A percentile compares a stretch with the other conserved stretches of the same genome.
phyloP scores from a whole-genome alignment of 2,888 invertebrate species.

The Tricholauxania praeusta region DNA sequence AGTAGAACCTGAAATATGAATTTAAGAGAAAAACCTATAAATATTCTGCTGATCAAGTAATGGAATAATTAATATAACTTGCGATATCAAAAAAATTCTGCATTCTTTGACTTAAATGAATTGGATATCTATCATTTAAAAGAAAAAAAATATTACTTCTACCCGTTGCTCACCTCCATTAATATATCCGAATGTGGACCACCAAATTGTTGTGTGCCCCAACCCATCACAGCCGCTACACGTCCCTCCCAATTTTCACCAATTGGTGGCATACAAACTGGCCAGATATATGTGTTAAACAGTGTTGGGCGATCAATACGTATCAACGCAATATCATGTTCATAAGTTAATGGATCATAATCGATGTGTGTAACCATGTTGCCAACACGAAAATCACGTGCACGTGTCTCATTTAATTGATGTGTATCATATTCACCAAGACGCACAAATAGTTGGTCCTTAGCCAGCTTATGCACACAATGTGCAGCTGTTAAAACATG shows the following conservation, averaged over 20 bases:
- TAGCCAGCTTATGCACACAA: slow-evolving; percentile 70
- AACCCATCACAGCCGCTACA: slow-evolving; percentile 79
- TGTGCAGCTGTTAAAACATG: slow-evolving; percentile 67
- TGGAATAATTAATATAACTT: neutral
- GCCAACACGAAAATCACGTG: slow-evolving; percentile 77
- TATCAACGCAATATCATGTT: slow-evolving; percentile 83
- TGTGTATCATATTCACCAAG: slow-evolving; percentile 87
- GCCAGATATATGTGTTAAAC: slow-evolving; percentile 86
- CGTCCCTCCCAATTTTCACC: slow-evolving; percentile 72
- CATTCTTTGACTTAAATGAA: neutral
- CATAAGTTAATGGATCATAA: slow-evolving; percentile 77
- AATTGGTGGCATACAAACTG: slow-evolving; percentile 83
- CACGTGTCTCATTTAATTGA: slow-evolving; percentile 75
- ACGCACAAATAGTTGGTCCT: slow-evolving; percentile 76
- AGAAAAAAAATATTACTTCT: neutral
- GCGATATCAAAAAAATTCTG: neutral
- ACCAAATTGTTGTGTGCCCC: slow-evolving; percentile 81
- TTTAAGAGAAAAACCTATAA: neutral
- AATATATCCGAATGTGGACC: slow-evolving; percentile 78
- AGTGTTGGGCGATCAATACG: slow-evolving; percentile 75
- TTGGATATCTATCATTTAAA: neutral
- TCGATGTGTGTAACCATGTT: slow-evolving; percentile 77
- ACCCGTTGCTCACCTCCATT: slow-evolving; percentile 74
- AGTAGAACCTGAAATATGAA: slow-evolving; percentile 67
- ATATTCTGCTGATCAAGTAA: neutral